Base-by-base conservation (phyloP, 2,888 invertebrate genomes). In the Caenorhabditis uteleia region DNA sequence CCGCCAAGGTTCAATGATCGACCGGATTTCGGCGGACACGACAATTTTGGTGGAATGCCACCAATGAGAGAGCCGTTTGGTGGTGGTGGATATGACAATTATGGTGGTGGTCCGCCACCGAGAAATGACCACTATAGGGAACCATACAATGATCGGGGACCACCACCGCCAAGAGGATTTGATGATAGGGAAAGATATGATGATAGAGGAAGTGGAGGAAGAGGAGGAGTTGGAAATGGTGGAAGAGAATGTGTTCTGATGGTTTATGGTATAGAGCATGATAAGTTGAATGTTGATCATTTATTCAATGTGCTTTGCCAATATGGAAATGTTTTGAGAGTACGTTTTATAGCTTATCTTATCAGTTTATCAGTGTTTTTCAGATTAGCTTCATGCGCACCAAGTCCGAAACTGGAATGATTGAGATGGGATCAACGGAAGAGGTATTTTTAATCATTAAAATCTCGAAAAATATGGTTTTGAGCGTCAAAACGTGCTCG, bases 391-490 rank as follows among this genome's bases (percentile, higher is more conserved):
- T 97, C 87, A 87, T 98, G 85, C 94, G 95, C 87, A 93, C 93
- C 66, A 98, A 97, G 87, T 94, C 95, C 83, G 97, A 97, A 70
- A 94, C 95, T 55, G 95, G 95, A 42, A 98, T 98, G 97, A 92
- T 97, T 49, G 95, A 98, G 86, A 93, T 98, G 93, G 95, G 95
- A 8, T 95, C 95, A 85, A 90, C 90, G 14, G 89, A 91, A 57
- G 92, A n/a, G n/a, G n/a, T n/a, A n/a, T n/a, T n/a, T n/a, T n/a
- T n/a, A n/a, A n/a, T n/a, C n/a, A n/a, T n/a, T n/a, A n/a, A n/a
- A n/a, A n/a, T n/a, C n/a, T n/a, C n/a, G n/a, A n/a, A n/a, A n/a
- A n/a, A n/a, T n/a, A n/a, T n/a, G n/a, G n/a, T n/a, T n/a, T n/a
- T n/a, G n/a, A 95, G 10, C 94, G 95, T 8, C 33, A 40, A 7